Percentiles rank a stretch among this genome's conserved stretches.
Conservation (phyloP, 2,888 invertebrate species). For the Cephus runcator region DNA sequence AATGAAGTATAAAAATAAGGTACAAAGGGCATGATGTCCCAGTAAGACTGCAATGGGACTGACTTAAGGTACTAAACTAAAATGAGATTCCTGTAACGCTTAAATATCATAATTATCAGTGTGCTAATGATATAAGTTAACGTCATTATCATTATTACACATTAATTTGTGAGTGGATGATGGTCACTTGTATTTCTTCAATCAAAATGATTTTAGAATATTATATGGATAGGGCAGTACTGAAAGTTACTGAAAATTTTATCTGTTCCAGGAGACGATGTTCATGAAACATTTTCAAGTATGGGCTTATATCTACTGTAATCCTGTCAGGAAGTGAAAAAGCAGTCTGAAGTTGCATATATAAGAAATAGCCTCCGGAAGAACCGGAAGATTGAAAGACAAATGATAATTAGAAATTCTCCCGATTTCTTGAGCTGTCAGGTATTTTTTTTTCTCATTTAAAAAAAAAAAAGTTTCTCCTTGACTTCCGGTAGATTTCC, state of each 20-base stretch:
- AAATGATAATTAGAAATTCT: too few species aligned
- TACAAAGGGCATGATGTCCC: background rate
- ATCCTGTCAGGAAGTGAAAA: background rate
- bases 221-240: background rate
- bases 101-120: background rate
- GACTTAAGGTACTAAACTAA: background rate
- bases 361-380: background rate
- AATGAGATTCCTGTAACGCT: background rate
- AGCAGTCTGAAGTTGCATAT: background rate
- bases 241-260: background rate
- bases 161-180: background rate
- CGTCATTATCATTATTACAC: background rate
- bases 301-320: background rate
- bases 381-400: too few species aligned
- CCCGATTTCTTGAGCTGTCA: background rate
- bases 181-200: background rate
- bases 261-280: background rate
- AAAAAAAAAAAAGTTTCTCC: background rate
- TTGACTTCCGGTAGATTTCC: background rate
- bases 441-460: background rate
- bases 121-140: background rate
- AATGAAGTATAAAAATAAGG: background rate
- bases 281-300: background rate
- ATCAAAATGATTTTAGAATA: background rate
- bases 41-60: background rate